Evolutionary conservation across 2,113 vertebrate species (phyloP), one percentile per base, ranked within the genome.

Genomic region (Thamnaconus septentrionalis): DNA sequence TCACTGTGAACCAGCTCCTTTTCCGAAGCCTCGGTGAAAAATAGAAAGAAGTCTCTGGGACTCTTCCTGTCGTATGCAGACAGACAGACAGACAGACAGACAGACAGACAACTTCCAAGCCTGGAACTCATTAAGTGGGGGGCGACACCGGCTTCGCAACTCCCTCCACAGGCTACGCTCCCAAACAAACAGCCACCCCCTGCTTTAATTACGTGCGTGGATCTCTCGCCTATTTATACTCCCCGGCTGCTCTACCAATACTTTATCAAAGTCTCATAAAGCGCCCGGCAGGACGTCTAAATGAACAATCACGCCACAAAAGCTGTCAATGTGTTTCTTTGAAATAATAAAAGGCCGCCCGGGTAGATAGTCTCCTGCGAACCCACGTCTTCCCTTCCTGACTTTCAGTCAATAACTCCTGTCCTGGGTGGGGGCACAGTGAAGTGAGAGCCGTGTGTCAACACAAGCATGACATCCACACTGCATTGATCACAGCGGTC

Each of bases 61-160:
- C 64, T 43, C 51, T 56, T 56, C 46, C 55, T 46, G 59, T 65
- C 53, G 59, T 57, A 61, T 45, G 48, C 42, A 49, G n/a, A 56
- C 58, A 66, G 44, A 31, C 18, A 31, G 18, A 31, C 18, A 31
- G 41, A 47, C 56, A 9, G 54, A 54, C 42, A 49, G n/a, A 56
- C 58, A 66, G 44, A 31, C 18, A 31, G 18, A 31, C 18, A 31
- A 31, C 18, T 31, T 31, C 18, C 55, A 75, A 75, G 5, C 64
- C 70, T 78, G 73, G 41, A 69, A 57, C 59, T 69, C 48, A 69
- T 80, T 61, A 70, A 47, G 43, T n/a, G 48, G 41, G 62, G 58
- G 44, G 41, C 60, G 53, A 60, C n/a, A 59, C 18, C 18, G 18
- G 18, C 18, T 31, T 31, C 18, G 18, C 18, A 31, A 31, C 18